phyloP scores from a whole-genome alignment of 2,888 invertebrate genomes.

The Hipparchia semele region DNA sequence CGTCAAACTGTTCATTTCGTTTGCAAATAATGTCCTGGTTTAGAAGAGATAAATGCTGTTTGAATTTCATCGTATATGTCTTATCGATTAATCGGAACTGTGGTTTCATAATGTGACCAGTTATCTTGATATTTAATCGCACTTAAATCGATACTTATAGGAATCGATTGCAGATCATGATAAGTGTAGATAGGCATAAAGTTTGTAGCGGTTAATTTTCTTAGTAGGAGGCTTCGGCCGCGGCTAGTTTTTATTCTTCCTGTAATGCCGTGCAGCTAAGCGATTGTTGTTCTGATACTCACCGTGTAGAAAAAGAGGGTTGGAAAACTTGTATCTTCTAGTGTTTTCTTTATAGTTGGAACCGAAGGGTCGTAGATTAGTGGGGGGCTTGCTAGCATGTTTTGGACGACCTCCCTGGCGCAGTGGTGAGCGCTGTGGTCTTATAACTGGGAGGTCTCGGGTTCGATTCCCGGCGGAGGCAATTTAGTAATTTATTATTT shows the following conservation, averaged over 20 bases:
- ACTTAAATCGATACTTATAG: conserved; percentile 2
- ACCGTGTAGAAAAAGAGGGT: neutral
- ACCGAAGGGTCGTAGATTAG: too few relatives aligned
- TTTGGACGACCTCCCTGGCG: too few relatives aligned
- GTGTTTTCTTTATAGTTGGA: too few relatives aligned
- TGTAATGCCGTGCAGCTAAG: too few relatives aligned
- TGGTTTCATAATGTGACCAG: conserved; percentile 3
- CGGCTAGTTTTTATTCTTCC: neutral
- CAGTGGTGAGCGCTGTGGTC: too few relatives aligned
- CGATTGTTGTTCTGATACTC: too few relatives aligned
- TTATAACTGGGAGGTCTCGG: too few relatives aligned
- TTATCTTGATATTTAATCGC: conserved; percentile 8
- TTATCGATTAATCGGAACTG: conserved; percentile 2
- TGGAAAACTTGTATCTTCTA: neutral
- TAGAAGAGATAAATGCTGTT: neutral
- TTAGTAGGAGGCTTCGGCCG: neutral
- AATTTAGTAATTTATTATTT: too few relatives aligned
- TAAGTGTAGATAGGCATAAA: neutral
- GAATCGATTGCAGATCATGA: neutral
- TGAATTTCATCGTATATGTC: neutral
- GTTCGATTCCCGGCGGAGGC: too few relatives aligned
- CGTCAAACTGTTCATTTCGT: neutral
- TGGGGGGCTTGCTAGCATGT: too few relatives aligned
- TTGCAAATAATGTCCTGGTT: neutral
- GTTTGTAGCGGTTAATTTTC: neutral